phyloP scores from a whole-genome alignment of 2,113 vertebrate genomes.

The Numenius arquata region DNA sequence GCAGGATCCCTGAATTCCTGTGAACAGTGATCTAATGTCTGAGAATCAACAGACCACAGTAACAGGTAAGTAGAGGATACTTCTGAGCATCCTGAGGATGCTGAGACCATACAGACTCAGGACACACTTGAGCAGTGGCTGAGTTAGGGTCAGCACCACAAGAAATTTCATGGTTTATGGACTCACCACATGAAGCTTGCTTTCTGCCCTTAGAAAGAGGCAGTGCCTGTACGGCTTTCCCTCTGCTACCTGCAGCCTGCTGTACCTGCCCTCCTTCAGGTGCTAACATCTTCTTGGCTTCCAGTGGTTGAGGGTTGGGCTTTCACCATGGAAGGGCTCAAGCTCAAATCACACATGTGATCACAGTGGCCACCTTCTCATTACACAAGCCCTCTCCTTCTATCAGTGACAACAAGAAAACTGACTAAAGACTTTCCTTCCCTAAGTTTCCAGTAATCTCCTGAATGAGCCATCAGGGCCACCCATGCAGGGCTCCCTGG shows the following conservation, averaged over 20 bases:
- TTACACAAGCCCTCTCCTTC: neutral
- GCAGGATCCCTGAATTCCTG: neutral
- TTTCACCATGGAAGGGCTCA: neutral
- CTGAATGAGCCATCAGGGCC: neutral
- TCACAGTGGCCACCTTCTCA: neutral
- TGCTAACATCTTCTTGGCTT: neutral
- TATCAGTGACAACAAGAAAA: neutral
- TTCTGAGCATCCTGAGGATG: neutral
- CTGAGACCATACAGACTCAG: neutral
- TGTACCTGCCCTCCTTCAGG: neutral
- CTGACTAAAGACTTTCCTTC: fast-evolving
- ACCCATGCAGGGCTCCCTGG: neutral
- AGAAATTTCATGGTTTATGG: neutral
- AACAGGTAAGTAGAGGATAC: neutral
- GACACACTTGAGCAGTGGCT: neutral
- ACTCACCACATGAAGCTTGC: fast-evolving
- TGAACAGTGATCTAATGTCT: neutral
- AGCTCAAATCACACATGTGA: neutral
- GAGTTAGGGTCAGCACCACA: neutral
- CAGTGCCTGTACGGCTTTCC: neutral
- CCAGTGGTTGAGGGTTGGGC: neutral
- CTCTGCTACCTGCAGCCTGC: neutral
- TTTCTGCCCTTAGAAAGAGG: neutral
- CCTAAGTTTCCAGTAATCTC: neutral
- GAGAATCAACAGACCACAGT: neutral